Conservation (phyloP, 2,888 invertebrate species). For the Chouioia cunea region DNA sequence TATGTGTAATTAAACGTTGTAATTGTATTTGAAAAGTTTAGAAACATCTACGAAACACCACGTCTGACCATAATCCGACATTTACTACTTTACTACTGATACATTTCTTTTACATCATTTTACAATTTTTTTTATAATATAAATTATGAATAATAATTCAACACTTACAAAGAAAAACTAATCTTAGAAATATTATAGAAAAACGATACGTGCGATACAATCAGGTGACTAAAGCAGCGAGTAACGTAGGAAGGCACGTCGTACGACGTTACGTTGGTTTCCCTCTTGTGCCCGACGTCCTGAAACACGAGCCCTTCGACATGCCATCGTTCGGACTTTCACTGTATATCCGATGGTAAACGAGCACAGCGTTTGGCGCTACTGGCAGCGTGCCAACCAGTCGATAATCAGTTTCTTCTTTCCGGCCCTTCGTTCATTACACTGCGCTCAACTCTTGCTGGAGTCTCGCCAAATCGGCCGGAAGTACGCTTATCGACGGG, state of each 20-base stretch:
- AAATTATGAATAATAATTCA: no score
- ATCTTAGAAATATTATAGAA: no score
- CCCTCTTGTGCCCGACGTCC: slow-evolving; percentile 23
- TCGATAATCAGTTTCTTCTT: slow-evolving; percentile 36
- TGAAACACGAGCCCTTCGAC: slow-evolving; percentile 22
- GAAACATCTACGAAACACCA: no score
- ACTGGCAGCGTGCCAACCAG: slow-evolving; percentile 26
- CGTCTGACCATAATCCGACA: no score
- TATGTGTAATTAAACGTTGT: no score
- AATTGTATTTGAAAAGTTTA: no score
- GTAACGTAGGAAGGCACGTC: neutral
- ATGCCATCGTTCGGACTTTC: slow-evolving; percentile 16
- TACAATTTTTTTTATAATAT: no score
- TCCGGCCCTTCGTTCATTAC: neutral
- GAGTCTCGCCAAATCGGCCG: slow-evolving; percentile 19
- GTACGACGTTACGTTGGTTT: slow-evolving; percentile 1
- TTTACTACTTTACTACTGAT: no score
- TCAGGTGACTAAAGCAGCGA: neutral
- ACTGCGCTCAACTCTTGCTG: neutral
- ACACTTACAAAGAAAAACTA: no score
- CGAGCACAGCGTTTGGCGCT: slow-evolving; percentile 5
- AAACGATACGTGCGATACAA: neutral
- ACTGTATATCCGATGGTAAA: slow-evolving; percentile 27
- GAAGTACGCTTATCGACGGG: slow-evolving; percentile 21
- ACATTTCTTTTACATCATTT: no score